Evolutionary conservation across 2,113 vertebrate genomes (phyloP), one percentile per base, ranked within the genome.

Genomic region (Boulengeromyrus knoepffleri): DNA sequence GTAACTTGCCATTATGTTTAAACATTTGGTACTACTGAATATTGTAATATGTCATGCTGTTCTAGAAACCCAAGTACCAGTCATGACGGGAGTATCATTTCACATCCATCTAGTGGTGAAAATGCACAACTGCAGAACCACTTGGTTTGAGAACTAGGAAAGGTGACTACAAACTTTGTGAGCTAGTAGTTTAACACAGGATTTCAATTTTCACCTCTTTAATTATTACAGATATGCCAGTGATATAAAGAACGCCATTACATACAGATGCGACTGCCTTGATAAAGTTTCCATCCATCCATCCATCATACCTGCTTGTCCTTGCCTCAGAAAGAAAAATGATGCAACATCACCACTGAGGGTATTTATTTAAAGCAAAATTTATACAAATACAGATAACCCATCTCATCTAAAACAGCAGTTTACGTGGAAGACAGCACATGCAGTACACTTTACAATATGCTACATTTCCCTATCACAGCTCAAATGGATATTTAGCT

Each of bases 281-380:
- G 13, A 39, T 77, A 21, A 56, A 56, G 31, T 77, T 39, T 77
- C 70, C 42, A 36, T 36, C 31, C 31, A 39, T 39, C 36, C 10
- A 47, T 42, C 21, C 45, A 24, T 24, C 15, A 12, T 17, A 83
- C 39, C 8, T 45, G 42, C 39, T n/a, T 84, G 13, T 47, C 46
- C 21, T 27, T 50, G n/a, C 15, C 85, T 5, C 24, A 39, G 31
- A 52, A 80, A 89, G 27, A 50, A 15, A 88, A 46, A 50, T 49
- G 31, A 89, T 52, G 31, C 66, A 52, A 89, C 17, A 45, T 80
- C 36, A 80, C 24, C 46, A 77, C 13, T 13, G 56, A 56, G 89
- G 36, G 13, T 36, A 58, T 89, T 89, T 89, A 89, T 89, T 89
- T 62, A 85, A 47, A 89, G 89, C 89, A 85, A 85, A 46, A 42